These are phyloP conservation scores for Acleris literana DNA, from an alignment of 2,888 invertebrate genomes.

Conservation along the genomic window DNA sequence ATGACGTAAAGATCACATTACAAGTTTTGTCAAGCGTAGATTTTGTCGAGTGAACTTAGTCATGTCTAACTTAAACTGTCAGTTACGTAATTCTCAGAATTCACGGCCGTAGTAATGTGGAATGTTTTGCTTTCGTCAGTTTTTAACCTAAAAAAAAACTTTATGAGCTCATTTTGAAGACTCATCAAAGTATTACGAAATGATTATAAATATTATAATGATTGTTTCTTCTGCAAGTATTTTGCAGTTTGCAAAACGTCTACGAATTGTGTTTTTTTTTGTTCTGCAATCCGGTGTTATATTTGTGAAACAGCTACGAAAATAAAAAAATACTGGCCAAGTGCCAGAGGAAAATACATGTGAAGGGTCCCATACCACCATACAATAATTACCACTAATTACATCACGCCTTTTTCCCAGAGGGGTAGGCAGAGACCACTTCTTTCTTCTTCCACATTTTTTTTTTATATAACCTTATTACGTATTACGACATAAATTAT, in stretches of 20 bases:
- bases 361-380: too few species aligned
- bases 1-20: too few species aligned
- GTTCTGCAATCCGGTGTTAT: neutral
- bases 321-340: too few species aligned
- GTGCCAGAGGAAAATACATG: too few species aligned
- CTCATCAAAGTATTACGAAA: conserved; percentile 5
- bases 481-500: too few species aligned
- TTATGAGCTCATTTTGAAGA: neutral
- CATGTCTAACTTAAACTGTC: neutral
- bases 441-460: too few species aligned
- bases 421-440: too few species aligned
- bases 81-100: conserved; percentile 1
- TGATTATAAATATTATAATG: neutral
- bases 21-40: neutral
- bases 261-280: neutral
- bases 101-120: conserved; percentile 1
- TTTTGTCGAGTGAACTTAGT: neutral
- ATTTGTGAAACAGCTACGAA: neutral
- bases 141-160: too few species aligned
- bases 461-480: too few species aligned
- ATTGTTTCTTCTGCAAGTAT: conserved; percentile 1
- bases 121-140: neutral
- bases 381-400: too few species aligned
- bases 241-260: conserved; percentile 8
- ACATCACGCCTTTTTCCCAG: too few species aligned